Evolutionary conservation across 2,113 vertebrate species (phyloP), one percentile per base, ranked within the genome.

Genomic region (Pitta sordida): DNA sequence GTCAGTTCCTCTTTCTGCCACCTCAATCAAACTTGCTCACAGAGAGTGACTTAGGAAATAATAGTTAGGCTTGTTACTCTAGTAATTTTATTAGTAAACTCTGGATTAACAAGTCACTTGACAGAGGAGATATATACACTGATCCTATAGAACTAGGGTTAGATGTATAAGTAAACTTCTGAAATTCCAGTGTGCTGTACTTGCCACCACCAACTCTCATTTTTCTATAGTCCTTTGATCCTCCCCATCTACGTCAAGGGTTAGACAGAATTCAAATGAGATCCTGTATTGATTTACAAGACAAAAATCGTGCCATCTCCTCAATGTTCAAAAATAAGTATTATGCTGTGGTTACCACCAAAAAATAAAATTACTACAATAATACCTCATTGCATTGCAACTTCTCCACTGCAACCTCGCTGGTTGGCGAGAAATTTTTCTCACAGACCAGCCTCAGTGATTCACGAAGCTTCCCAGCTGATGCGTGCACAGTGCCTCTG

Each of bases 231-330:
- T 36, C 15, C 70, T 91, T 94, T 95, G 91, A 96, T 96, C 91
- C 14, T 90, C 32, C 30, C 43, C 68, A 94, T 81, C 71, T 83
- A 92, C 94, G 88, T 95, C 91, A 94, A 94, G 85, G 79, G 75
- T 83, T 90, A 91, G 67, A 77, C 1, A 3, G 80, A 84, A 92
- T 94, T 94, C 59, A 91, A 37, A 94, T 83, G 49, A 94, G 60
- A 95, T 75, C 55, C 30, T 23, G 62, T 80, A 82, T 80, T 83
- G 87, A 92, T 86, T 83, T 52, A 83, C 30, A 83, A 85, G 74
- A 44, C 15, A 88, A 51, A 83, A 86, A 70, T 80, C 63, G 39
- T 87, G 60, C 67, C 37, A 74, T 69, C 58, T 85, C 51, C 87
- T 65, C 23, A 67, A 13, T 52, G 37, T 69, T 93, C 21, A 84